A percentile compares a stretch with the other conserved stretches of the same genome.
phyloP scores from a whole-genome alignment of 2,888 invertebrate species.

The Lasioglossum morio region DNA sequence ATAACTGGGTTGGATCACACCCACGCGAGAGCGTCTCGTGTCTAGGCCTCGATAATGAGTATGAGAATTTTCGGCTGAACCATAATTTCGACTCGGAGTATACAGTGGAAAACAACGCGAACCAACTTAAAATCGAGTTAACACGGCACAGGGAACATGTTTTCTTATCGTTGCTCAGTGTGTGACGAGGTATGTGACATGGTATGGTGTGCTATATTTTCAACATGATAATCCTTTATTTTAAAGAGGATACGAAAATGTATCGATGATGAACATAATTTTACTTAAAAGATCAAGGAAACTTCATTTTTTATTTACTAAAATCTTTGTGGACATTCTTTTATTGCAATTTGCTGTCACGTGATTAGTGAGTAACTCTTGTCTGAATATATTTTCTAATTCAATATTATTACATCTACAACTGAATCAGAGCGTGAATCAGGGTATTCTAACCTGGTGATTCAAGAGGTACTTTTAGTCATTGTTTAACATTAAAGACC shows the following conservation, averaged over 20 bases:
- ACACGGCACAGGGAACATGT: neutral
- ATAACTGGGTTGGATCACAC: slow-evolving; percentile 63
- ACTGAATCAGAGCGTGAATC: too few relatives aligned
- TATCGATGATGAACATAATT: neutral
- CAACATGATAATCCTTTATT: neutral
- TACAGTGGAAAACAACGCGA: neutral
- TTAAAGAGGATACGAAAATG: too few relatives aligned
- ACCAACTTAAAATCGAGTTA: neutral
- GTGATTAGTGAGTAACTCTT: too few relatives aligned
- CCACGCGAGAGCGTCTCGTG: slow-evolving; percentile 43
- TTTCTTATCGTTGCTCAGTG: neutral
- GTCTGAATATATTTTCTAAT: too few relatives aligned
- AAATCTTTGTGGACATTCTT: neutral
- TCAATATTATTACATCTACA: too few relatives aligned
- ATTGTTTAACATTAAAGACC: too few relatives aligned
- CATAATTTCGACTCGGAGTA: neutral
- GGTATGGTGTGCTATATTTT: too few relatives aligned
- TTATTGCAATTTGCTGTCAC: too few relatives aligned
- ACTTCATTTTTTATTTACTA: too few relatives aligned
- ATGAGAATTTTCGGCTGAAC: neutral
- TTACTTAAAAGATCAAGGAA: neutral
- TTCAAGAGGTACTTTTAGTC: too few relatives aligned
- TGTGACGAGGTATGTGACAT: neutral
- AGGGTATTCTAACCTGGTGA: too few relatives aligned
- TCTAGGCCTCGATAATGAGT: slow-evolving; percentile 29